Conservation (phyloP, 1,140 invertebrate genomes). For the Copidosoma floridanum region DNA sequence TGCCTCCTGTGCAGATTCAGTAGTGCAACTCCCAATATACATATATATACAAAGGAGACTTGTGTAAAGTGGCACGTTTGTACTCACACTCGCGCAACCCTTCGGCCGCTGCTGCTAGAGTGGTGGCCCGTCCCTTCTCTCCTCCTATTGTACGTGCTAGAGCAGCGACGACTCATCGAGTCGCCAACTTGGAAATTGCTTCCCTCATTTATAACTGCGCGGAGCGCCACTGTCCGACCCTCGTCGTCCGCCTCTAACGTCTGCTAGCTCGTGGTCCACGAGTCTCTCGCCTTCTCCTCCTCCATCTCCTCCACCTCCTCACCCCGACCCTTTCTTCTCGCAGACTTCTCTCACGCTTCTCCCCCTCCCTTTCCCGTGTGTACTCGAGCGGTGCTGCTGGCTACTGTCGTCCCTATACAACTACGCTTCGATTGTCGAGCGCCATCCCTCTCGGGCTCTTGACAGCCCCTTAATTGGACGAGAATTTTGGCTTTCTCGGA, state of each 20-base stretch:
- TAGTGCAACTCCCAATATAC: not conserved
- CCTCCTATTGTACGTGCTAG: too few species aligned
- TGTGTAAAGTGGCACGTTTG: slow-evolving; percentile 9
- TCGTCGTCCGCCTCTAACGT: slow-evolving; percentile 7
- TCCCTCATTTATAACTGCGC: slow-evolving; percentile 43
- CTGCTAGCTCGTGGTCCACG: too few species aligned
- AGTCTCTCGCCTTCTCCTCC: not conserved
- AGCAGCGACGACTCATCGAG: slow-evolving; percentile 37
- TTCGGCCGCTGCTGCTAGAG: not conserved
- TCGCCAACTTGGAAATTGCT: slow-evolving; percentile 48
- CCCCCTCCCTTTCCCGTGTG: slow-evolving; percentile 7
- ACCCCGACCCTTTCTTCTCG: not conserved
- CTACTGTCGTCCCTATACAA: not conserved
- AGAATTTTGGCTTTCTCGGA: too few species aligned
- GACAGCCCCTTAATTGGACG: too few species aligned
- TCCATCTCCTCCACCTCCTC: not conserved
- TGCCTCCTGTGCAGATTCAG: too few species aligned
- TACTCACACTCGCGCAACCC: not conserved
- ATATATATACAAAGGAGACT: not conserved
- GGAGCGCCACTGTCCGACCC: slow-evolving; percentile 30
- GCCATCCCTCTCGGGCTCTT: too few species aligned
- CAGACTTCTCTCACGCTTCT: slow-evolving; percentile 1
- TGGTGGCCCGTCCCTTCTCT: not conserved
- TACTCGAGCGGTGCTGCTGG: not conserved
- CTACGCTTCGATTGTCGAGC: not conserved